Percentiles rank a stretch among this genome's conserved stretches.
Conservation (phyloP, 2,888 invertebrate species). For the Aphelenchoides bicaudatus region DNA sequence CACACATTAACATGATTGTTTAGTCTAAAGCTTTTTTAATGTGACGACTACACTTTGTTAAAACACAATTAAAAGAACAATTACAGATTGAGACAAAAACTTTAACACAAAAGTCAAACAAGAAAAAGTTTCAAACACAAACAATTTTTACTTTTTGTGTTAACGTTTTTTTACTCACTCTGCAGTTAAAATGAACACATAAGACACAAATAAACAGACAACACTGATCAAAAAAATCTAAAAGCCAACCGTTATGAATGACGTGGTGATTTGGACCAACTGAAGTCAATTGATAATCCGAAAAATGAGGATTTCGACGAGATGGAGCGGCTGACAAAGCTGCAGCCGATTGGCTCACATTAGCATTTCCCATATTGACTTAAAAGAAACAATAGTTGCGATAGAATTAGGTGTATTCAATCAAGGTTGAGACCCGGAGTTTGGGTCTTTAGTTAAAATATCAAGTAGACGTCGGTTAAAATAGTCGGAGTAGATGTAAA, state of each 20-base stretch:
- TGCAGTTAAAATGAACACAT: too few species aligned
- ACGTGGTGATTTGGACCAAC: constrained; percentile 22
- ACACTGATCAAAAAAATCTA: not conserved
- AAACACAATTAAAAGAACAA: not conserved
- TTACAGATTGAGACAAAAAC: not conserved
- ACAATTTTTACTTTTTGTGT: too few species aligned
- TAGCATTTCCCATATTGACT: constrained; percentile 21
- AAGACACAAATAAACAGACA: not conserved
- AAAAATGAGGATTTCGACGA: constrained; percentile 25
- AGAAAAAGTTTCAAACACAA: too few species aligned
- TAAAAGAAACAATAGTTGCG: not conserved
- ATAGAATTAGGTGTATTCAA: too few species aligned
- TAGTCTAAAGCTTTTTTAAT: too few species aligned
- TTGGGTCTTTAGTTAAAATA: too few species aligned
- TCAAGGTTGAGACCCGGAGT: too few species aligned
- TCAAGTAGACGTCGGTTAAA: too few species aligned
- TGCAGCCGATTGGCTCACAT: constrained; percentile 22
- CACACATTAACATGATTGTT: too few species aligned
- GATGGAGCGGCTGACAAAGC: constrained; percentile 18
- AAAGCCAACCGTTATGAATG: constrained; percentile 26
- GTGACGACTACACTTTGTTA: too few species aligned
- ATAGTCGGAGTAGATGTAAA: too few species aligned
- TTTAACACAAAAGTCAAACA: not conserved
- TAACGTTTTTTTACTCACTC: too few species aligned
- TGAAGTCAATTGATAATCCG: constrained; percentile 22